Conservation (phyloP, 2,888 invertebrate species). For the Clistopyga incitator region DNA sequence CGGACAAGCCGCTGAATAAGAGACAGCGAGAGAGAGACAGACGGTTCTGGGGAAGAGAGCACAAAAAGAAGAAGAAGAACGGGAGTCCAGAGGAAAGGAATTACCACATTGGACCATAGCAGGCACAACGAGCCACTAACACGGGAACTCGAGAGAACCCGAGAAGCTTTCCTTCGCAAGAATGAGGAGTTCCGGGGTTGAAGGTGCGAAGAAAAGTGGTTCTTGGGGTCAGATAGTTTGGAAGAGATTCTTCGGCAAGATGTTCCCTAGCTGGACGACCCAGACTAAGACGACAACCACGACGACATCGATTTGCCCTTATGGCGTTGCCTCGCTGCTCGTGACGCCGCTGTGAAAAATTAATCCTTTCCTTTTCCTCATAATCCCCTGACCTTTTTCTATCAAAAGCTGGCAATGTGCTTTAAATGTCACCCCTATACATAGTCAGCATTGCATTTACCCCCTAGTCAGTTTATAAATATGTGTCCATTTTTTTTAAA, state of each 20-base stretch:
- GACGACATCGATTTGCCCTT: constrained; percentile 24
- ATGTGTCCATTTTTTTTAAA: no score
- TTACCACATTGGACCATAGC: constrained; percentile 46
- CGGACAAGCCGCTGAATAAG: constrained; percentile 12
- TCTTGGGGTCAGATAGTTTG: constrained; percentile 68
- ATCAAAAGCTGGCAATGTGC: constrained; percentile 18
- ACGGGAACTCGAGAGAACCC: constrained; percentile 42
- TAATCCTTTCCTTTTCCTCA: constrained; percentile 52
- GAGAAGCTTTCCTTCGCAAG: constrained; percentile 56
- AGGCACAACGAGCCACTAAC: constrained; percentile 37
- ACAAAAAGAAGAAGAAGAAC: constrained; percentile 12
- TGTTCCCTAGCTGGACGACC: constrained; percentile 26
- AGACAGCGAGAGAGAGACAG: constrained; percentile 12
- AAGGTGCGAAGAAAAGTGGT: constrained; percentile 62
- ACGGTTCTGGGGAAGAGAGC: background rate
- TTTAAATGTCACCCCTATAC: no score
- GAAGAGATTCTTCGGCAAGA: constrained; percentile 62
- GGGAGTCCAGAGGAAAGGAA: constrained; percentile 34
- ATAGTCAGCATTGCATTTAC: no score
- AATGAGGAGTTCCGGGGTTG: constrained; percentile 62
- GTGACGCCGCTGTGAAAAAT: constrained; percentile 52
- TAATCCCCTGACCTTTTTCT: background rate
- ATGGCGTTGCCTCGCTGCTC: constrained; percentile 25
- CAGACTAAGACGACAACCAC: constrained; percentile 21
- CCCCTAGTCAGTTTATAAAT: no score